Base-by-base conservation (phyloP, 2,888 invertebrate genomes). In the Mythimna ferrago region DNA sequence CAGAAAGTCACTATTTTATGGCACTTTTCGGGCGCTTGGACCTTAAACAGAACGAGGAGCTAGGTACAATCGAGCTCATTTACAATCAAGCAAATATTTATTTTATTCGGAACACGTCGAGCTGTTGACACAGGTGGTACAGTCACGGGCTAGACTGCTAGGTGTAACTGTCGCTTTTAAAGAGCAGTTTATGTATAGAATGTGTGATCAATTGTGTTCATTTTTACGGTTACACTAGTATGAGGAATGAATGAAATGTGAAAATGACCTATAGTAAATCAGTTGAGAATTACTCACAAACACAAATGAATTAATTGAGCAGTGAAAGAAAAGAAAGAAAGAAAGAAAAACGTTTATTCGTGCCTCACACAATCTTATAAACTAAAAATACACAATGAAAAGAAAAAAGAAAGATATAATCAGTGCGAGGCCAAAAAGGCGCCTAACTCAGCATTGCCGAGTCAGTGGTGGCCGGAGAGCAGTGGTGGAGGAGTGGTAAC, bases 61-160 rank as follows among this genome's bases (percentile, higher is more conserved):
- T 54, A 57, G n/a, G 51, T 66, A 70, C 64, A 82, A 78, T 80
- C 53, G 73, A 57, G 54, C 63, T 63, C 83, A 21, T 82, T 76
- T 68, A 73, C 76, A 66, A 73, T 83, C 57, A 65, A 71, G 57
- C 66, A 68, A 83, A 76, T 80, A 83, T 82, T 83, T 80, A 67
- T 71, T 80, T 73, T 63, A 80, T 83, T 71, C 66, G 57, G 56
- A 73, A 62, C 65, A 62, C 71, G 72, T 80, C 54, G 51, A 26
- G 26, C 3, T 80, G 67, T 82, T 58, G 67, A 68, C 65, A 73
- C 81, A 83, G 66, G 66, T 83, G 81, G 58, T 80, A 67, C 65
- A 65, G 69, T 74, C 64, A 70, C 66, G 62, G 61, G 16, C 65
- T 3, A 48, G 48, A 16, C 48, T 48, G 16, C 16, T 48, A 38